Base-by-base conservation (phyloP, 2,888 invertebrate genomes). In the Callosobruchus maculatus region DNA sequence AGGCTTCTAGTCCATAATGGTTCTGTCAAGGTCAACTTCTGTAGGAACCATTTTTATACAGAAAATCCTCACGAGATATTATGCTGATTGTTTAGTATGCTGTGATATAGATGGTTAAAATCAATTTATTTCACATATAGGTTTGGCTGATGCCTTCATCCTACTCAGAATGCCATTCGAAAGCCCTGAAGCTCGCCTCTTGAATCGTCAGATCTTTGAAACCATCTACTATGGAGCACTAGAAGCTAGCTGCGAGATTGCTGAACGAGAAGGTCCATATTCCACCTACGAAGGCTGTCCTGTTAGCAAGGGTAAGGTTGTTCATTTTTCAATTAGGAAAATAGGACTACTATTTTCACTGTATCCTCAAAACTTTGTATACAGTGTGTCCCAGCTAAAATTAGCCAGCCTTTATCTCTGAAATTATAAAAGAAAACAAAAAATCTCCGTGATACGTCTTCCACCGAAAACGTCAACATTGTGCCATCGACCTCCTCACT, bases 191-290 rank as follows among this genome's bases (percentile, higher is more conserved):
- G 97, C 99, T 0, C 90, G 92, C 75, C 88, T 93, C 80, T 88
- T 99, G 22, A 99, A 99, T 87, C 94, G 93, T 80, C 94, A 97
- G 85, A 98, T 99, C 80, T 99, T 99, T 87, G 99, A 99, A 89
- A 98, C 98, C 0, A 93, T 99, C 79, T 99, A 99, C 86, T 97
- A 94, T 87, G 97, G 95, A n/a, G 97, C 99, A 0, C 87, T 99
- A 76, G 98, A 99, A 87, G 95, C 97, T 0, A 98, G 97, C 85
- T 97, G 96, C 87, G 98, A 99, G 86, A 87, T 99, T 75, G 97
- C 99, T 0, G 92, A 95, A 85, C 90, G 91, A 83, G 84, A 90
- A 69, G 98, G 99, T 5, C 88, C 94, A 0, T 99, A 99, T 85
- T 94, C 96, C 83, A 96, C 97, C 0, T 99, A 98, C 82, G 88